Evolutionary conservation across 2,888 invertebrate species (phyloP).

Genomic region (Leptinotarsa juncta): DNA sequence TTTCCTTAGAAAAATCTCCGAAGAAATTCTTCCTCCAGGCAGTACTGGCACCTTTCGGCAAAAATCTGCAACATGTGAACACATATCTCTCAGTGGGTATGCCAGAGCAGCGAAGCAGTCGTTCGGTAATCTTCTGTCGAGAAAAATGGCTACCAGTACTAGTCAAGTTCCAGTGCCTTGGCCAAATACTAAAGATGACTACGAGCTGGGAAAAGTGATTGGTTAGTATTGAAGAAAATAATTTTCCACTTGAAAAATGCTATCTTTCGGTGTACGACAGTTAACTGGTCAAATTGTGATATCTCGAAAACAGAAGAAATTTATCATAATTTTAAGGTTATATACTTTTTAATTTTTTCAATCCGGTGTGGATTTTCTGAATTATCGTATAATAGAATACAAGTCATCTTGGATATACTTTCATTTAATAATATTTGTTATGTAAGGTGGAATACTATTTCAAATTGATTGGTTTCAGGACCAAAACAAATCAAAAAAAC

Average conservation of each 20-base stretch:
- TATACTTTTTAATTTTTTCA: slow-evolving; percentile 60
- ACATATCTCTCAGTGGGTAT: slow-evolving; percentile 62
- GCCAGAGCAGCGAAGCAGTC: slow-evolving; percentile 65
- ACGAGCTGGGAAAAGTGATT: slow-evolving; percentile 93
- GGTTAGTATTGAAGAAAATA: slow-evolving; percentile 71
- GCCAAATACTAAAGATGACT: slow-evolving; percentile 93
- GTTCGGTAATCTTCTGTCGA: slow-evolving; percentile 69
- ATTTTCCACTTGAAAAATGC: slow-evolving; percentile 36
- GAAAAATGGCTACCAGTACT: slow-evolving; percentile 72
- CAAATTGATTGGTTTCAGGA: neutral
- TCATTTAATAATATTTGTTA: neutral
- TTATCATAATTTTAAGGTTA: slow-evolving; percentile 57
- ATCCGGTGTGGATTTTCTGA: slow-evolving; percentile 57
- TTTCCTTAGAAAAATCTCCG: slow-evolving; percentile 70
- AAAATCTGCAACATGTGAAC: slow-evolving; percentile 68
- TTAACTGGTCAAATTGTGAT: slow-evolving; percentile 31
- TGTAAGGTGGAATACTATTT: neutral
- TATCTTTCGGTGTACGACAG: slow-evolving; percentile 23
- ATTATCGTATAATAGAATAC: slow-evolving; percentile 33
- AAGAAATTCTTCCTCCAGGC: slow-evolving; percentile 72
- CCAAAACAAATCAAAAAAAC: neutral
- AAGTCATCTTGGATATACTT: slow-evolving; percentile 30
- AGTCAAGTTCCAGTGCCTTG: slow-evolving; percentile 72
- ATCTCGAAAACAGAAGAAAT: slow-evolving; percentile 21
- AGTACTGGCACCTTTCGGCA: slow-evolving; percentile 73